Conservation (phyloP, 2,888 invertebrate species). For the Halocaridina rubra region DNA sequence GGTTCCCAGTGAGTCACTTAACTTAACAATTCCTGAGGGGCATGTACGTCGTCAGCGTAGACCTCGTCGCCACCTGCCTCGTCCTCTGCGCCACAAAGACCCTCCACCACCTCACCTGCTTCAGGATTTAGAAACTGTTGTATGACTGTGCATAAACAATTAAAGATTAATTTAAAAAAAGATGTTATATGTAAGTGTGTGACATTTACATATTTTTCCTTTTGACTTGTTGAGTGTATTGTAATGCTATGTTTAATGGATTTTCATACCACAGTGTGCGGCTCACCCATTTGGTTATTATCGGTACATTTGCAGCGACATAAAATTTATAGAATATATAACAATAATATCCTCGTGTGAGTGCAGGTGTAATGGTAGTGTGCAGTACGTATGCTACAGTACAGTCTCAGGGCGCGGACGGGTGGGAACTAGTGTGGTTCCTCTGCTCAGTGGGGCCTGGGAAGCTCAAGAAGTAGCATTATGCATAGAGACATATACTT, state of each 20-base stretch:
- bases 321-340: background rate
- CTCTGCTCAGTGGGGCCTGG: conserved; percentile 39
- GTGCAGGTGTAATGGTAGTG: background rate
- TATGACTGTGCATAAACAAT: conserved; percentile 1
- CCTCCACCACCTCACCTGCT: conserved; percentile 44
- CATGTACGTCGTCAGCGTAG: conserved; percentile 23
- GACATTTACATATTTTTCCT: background rate
- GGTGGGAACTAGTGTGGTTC: conserved; percentile 38
- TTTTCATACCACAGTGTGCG: background rate
- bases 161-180: background rate
- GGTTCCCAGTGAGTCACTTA: conserved; percentile 27
- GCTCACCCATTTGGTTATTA: too few species aligned
- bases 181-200: background rate
- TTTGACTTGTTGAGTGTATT: background rate
- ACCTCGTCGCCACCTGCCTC: conserved; percentile 37
- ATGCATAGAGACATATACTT: background rate
- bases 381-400: conserved; percentile 26
- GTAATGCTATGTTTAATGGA: too few species aligned
- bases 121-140: conserved; percentile 57
- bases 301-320: too few species aligned
- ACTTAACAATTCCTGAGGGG: conserved; percentile 28
- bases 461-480: background rate
- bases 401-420: conserved; percentile 56
- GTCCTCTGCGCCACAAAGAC: conserved; percentile 40
- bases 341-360: background rate